Conservation (phyloP, 1,140 invertebrate species). For the Colletes latitarsis region DNA sequence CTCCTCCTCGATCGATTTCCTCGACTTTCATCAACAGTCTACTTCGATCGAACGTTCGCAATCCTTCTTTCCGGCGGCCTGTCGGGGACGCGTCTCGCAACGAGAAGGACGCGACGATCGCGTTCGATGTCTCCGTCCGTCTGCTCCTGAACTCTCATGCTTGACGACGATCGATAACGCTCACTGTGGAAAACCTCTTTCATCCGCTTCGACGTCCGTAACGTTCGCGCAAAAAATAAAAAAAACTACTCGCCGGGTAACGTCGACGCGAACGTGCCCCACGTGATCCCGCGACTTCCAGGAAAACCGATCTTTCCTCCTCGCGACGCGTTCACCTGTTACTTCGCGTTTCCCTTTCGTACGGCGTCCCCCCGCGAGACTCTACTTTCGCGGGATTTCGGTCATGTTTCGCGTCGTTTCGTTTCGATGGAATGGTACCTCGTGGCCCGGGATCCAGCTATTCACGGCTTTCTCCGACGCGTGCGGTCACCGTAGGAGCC, state of each 20-base stretch:
- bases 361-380: neutral
- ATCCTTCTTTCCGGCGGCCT: neutral
- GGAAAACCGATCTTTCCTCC: constrained; percentile 2
- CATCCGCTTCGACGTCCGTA: too few relatives aligned
- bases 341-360: neutral
- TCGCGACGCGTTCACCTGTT: constrained; percentile 15
- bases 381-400: neutral
- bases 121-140: neutral
- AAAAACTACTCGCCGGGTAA: too few relatives aligned
- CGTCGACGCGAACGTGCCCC: neutral
- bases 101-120: neutral
- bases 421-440: neutral
- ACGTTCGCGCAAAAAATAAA: too few relatives aligned
- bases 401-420: neutral
- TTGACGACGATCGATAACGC: neutral
- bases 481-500: constrained; percentile 41
- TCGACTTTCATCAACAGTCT: neutral
- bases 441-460: neutral
- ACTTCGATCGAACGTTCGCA: too few relatives aligned
- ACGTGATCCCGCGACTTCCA: constrained; percentile 5
- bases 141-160: neutral
- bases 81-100: too few relatives aligned
- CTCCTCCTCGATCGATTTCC: neutral
- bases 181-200: too few relatives aligned
- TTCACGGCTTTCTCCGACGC: constrained; percentile 20